Evolutionary conservation across 2,113 vertebrate genomes (phyloP), one percentile per base, ranked within the genome.

Genomic region (Hippocampus abdominalis): DNA sequence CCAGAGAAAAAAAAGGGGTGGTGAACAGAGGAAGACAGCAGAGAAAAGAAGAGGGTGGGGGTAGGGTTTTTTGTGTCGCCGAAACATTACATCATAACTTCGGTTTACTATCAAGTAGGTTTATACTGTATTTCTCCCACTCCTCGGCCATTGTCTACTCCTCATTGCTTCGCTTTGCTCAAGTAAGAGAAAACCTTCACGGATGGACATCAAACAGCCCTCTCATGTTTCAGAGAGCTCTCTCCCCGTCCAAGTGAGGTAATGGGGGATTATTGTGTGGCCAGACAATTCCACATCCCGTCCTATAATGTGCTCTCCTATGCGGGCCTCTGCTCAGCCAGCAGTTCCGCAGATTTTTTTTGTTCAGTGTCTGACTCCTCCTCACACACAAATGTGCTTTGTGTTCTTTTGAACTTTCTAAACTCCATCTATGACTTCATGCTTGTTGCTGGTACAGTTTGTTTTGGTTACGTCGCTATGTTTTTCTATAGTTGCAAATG

Each of bases 1-100:
- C 81, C 74, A 72, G 88, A 88, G 84, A 78, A 84, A 80, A 32
- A 60, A 23, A 54, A 11, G 63, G 73, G 70, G 77, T 74, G 80
- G 81, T 77, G 79, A 64, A 73, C 62, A 82, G 66, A 86, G 70
- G 81, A 79, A 84, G 76, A 67, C 1, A 70, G 70, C 71, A 73
- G 76, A 73, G 57, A 68, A 62, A 61, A 68, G 69, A 77, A 36
- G 63, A 67, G 70, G 67, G 29, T 39, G 76, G 76, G 72, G 83
- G 79, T 69, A 80, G 81, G 73, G 83, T 62, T 81, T 75, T 81
- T 81, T 84, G 56, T 85, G 74, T 81, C 73, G 7, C 77, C 72
- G 66, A 77, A 82, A 85, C 85, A 87, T 88, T 83, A 83, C 82
- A 85, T 89, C 83, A 87, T 80, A 78, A 77, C 69, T 75, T 70